A percentile compares a stretch with the other conserved stretches of the same genome.
Conservation (phyloP, 2,888 invertebrate species). For the Elegia similella region DNA sequence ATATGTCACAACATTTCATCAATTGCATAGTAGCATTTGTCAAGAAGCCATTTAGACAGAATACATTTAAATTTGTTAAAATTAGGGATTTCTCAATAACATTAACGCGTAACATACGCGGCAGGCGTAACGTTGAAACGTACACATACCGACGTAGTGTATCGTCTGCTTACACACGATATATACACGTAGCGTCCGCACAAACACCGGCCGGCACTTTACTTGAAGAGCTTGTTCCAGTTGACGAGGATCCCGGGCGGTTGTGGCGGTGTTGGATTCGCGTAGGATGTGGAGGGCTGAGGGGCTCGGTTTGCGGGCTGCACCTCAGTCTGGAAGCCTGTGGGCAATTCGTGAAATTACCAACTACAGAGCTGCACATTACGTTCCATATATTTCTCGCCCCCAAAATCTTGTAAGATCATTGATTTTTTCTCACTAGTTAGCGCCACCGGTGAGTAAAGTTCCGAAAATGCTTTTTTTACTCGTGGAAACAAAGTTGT, state of each 20-base stretch:
- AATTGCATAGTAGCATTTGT: no score
- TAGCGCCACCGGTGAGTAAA: no score
- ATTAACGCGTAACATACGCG: not conserved
- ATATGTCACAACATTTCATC: no score
- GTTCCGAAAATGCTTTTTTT: no score
- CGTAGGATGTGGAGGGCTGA: conserved; percentile 41
- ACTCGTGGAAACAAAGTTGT: no score
- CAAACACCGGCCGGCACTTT: conserved; percentile 29
- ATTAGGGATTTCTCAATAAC: no score
- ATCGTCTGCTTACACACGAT: not conserved
- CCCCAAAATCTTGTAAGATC: not conserved
- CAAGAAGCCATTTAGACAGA: no score
- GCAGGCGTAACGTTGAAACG: not conserved
- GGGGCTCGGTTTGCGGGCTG: conserved; percentile 35
- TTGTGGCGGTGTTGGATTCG: conserved; percentile 23
- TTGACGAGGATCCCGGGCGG: conserved; percentile 44
- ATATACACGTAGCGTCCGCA: not conserved
- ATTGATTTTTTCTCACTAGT: not conserved
- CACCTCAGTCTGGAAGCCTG: conserved; percentile 51
- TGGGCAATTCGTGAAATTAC: not conserved
- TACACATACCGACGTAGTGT: not conserved
- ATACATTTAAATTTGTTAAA: no score
- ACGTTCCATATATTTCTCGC: no score
- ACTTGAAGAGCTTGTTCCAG: conserved; percentile 68
- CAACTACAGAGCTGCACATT: no score